Conservation (phyloP, 2,888 invertebrate species). For the Choristoneura rosaceana region DNA sequence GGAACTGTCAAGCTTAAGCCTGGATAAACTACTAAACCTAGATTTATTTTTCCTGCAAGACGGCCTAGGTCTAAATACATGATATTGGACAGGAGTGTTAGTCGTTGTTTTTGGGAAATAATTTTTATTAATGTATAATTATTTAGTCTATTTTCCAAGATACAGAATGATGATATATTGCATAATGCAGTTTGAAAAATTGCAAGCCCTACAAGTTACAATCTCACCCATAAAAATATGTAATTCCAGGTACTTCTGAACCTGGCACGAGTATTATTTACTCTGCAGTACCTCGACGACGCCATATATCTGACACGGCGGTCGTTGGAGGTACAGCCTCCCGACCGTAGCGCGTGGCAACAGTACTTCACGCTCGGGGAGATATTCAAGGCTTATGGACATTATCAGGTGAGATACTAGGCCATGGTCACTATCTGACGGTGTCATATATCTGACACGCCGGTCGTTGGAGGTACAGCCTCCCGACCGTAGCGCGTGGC, state of each 20-base stretch:
- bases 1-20: no score
- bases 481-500: slow-evolving; percentile 94
- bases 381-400: slow-evolving; percentile 96
- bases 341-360: slow-evolving; percentile 95
- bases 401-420: slow-evolving; percentile 84
- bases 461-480: slow-evolving; percentile 94
- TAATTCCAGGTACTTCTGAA: slow-evolving; percentile 89
- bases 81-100: no score
- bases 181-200: no score
- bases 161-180: no score
- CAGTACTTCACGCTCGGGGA: slow-evolving; percentile 96
- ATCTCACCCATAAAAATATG: background rate
- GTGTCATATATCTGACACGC: slow-evolving; percentile 94
- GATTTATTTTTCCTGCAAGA: no score
- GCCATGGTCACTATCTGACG: slow-evolving; percentile 93
- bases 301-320: slow-evolving; percentile 94
- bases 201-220: background rate
- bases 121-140: no score
- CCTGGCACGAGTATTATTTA: slow-evolving; percentile 93
- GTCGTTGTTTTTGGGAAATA: no score
- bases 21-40: no score
- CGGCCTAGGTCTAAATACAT: no score
- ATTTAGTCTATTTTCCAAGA: no score
- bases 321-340: slow-evolving; percentile 93
- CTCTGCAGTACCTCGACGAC: slow-evolving; percentile 95